Evolutionary conservation across 2,797 vertebrate species (phyloP).

Genomic region (Denticeps clupeoides): DNA sequence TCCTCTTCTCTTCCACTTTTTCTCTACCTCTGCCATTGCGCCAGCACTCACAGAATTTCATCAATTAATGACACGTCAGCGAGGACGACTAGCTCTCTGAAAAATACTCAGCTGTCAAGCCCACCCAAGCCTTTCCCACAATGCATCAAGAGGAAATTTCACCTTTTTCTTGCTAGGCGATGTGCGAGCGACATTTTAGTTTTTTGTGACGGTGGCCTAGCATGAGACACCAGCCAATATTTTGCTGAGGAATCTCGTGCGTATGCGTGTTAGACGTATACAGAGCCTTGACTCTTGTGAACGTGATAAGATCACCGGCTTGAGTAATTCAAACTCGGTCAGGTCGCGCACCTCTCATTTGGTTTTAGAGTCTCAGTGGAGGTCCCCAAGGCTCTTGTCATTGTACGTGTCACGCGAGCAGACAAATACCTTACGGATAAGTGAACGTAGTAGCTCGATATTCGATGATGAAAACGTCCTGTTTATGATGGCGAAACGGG

Average conservation of each 20-base stretch:
- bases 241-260: too few species aligned
- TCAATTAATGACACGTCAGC: slow-evolving; percentile 18
- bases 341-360: too few species aligned
- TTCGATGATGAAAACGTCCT: neutral
- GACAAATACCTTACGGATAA: too few species aligned
- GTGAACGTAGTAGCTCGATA: neutral
- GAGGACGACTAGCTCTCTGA: slow-evolving; percentile 9
- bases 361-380: too few species aligned
- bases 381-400: too few species aligned
- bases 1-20: neutral
- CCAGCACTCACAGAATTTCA: neutral
- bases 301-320: too few species aligned
- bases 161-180: neutral
- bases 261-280: too few species aligned
- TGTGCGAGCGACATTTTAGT: neutral
- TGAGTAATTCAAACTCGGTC: too few species aligned
- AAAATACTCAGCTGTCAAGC: slow-evolving; percentile 10
- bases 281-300: too few species aligned
- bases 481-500: neutral
- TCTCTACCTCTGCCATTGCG: slow-evolving; percentile 2
- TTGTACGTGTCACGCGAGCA: too few species aligned
- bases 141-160: slow-evolving; percentile 13
- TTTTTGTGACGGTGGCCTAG: neutral
- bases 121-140: slow-evolving; percentile 6
- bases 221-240: neutral